Percentiles rank a stretch among this genome's conserved stretches.
These are phyloP conservation scores for Atrina japonica DNA, from an alignment of 2,888 invertebrate genomes.

Conservation along the genomic window DNA sequence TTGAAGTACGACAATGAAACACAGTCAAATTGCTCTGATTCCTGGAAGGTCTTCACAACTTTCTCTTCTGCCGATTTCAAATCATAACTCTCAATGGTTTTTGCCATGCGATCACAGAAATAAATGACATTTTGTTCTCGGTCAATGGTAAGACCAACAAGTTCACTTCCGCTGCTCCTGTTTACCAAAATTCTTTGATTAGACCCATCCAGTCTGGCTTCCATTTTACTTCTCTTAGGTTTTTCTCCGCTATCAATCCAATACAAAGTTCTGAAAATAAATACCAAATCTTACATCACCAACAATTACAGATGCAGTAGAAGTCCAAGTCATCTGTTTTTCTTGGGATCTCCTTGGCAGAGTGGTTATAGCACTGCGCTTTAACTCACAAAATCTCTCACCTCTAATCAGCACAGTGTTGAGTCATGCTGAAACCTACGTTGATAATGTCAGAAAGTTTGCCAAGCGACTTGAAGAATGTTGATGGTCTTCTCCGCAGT, in stretches of 20 bases:
- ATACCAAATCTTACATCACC: background rate
- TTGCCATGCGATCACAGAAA: slow-evolving; percentile 88
- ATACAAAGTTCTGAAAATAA: slow-evolving; percentile 81
- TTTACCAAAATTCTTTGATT: slow-evolving; percentile 83
- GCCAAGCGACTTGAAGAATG: no score
- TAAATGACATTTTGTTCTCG: slow-evolving; percentile 92
- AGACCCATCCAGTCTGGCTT: slow-evolving; percentile 90
- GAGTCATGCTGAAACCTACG: no score
- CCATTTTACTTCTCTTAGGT: slow-evolving; percentile 87
- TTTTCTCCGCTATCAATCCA: slow-evolving; percentile 91
- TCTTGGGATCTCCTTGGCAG: no score
- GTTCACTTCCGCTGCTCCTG: slow-evolving; percentile 33
- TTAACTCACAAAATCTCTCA: no score
- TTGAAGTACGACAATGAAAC: slow-evolving; percentile 86
- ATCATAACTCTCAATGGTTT: slow-evolving; percentile 83
- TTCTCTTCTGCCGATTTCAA: slow-evolving; percentile 43
- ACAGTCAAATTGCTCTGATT: slow-evolving; percentile 56
- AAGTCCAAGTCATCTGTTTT: background rate
- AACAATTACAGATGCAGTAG: no score
- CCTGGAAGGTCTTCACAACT: slow-evolving; percentile 30
- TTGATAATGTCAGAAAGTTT: no score
- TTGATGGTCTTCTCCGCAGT: no score
- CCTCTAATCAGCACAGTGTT: no score
- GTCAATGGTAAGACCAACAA: background rate
- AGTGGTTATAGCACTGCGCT: no score